Base-by-base conservation (phyloP, 2,113 vertebrate species). In the Plecotus auritus region DNA sequence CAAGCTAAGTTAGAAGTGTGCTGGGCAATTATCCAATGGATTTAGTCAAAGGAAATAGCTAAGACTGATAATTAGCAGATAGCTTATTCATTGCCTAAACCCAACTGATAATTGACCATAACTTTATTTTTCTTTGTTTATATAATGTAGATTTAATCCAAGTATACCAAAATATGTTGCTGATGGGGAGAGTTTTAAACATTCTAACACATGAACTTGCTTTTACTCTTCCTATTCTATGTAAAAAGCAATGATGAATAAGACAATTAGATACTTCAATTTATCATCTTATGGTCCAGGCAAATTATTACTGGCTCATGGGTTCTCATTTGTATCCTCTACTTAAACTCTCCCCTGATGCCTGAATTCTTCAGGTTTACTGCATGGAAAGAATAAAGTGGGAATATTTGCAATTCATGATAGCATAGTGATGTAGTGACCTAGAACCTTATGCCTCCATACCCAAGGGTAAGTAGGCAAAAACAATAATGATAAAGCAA, bases 41-140 rank as follows among this genome's bases (percentile, higher is more conserved):
- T 93, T 93, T 77, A 85, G 37, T 74, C 40, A 92, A 90, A 93
- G 32, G 47, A 90, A 93, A 89, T 83, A 56, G 80, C 40, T 93
- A 80, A 92, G 13, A 9, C 32, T 81, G 49, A n/a, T 80, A 83
- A 91, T 82, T 77, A 81, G 16, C 32, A 47, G 14, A 56, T 42
- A 49, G 47, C 61, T 90, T 17, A 0, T 76, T 94, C 56, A 67
- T 51, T 92, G 82, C 30, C 23, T 96, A 88, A 90, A 49, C 6
- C 86, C 56, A 77, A 70, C 49, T 70, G 49, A 66, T 82, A 91
- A 64, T 40, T 66, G 81, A 28, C 47, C 59, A 56, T 78, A 51
- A 74, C 7, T 93, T 88, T 26, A 37, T 81, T 77, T 91, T 85
- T 35, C 35, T 85, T 89, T 90, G 35, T 87, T 97, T 95, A 61